Conservation (phyloP, 1,140 invertebrate genomes). For the Bilobella aurantiaca region DNA sequence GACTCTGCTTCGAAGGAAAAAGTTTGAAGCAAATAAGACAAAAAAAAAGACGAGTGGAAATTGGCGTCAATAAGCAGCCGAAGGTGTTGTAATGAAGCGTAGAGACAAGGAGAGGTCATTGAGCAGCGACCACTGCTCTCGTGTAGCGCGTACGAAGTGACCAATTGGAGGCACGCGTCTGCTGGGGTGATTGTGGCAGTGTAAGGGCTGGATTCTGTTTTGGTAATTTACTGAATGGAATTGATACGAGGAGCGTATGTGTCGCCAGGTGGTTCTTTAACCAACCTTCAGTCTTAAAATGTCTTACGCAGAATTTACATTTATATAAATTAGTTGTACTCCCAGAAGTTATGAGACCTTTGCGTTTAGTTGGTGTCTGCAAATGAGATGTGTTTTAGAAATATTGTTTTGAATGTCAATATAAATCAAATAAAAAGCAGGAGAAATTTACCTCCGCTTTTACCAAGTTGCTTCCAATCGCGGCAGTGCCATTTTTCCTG, state of each 20-base stretch:
- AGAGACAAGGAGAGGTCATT: background rate
- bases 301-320: slow-evolving; percentile 32
- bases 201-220: slow-evolving; percentile 21
- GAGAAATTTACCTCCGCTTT: background rate
- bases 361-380: slow-evolving; percentile 22
- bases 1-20: background rate
- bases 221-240: slow-evolving; percentile 26
- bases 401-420: background rate
- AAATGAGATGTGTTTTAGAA: slow-evolving; percentile 7
- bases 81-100: too few relatives aligned
- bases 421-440: background rate
- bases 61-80: too few relatives aligned
- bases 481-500: slow-evolving; percentile 21
- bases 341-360: slow-evolving; percentile 13
- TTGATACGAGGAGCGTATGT: slow-evolving; percentile 31
- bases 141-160: background rate
- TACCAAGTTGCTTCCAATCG: background rate
- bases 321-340: slow-evolving; percentile 24
- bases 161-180: slow-evolving; percentile 27
- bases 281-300: slow-evolving; percentile 36
- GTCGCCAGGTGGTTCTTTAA: slow-evolving; percentile 30
- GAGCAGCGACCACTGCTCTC: background rate
- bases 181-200: background rate
- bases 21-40: too few relatives aligned
- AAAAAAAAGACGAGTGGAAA: too few relatives aligned